Evolutionary conservation across 2,113 vertebrate genomes (phyloP).

Genomic region (Laticauda laticaudata): DNA sequence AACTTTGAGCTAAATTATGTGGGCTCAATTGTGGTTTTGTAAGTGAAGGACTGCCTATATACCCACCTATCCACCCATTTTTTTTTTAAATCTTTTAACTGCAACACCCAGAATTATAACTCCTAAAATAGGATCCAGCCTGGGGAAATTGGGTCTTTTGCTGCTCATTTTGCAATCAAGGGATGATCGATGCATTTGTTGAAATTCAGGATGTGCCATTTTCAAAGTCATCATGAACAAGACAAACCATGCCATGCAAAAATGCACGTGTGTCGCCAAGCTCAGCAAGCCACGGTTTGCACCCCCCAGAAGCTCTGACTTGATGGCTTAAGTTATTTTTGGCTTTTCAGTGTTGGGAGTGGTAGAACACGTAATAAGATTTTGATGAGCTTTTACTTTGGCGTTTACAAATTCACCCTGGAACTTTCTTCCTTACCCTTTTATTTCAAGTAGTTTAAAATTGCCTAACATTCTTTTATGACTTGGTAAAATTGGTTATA

Average conservation of each 20-base stretch:
- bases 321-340: background rate
- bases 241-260: background rate
- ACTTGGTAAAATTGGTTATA: background rate
- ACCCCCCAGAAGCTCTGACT: background rate
- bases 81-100: background rate
- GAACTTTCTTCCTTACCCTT: background rate
- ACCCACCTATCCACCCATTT: too few relatives aligned
- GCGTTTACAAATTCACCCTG: background rate
- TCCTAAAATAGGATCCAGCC: background rate
- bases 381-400: background rate
- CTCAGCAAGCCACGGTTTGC: background rate
- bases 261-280: background rate
- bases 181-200: background rate
- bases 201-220: background rate
- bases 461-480: background rate
- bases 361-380: background rate
- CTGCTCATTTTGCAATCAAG: background rate
- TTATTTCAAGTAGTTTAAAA: background rate
- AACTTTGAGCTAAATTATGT: too few relatives aligned
- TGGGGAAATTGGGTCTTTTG: background rate
- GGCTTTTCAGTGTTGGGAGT: background rate
- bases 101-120: background rate
- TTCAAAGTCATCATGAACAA: background rate
- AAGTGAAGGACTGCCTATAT: too few relatives aligned
- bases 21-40: too few relatives aligned